phyloP scores from a whole-genome alignment of 30 jellyfish, hydroid and myxozoan species.

The Sanderia malayensis region DNA sequence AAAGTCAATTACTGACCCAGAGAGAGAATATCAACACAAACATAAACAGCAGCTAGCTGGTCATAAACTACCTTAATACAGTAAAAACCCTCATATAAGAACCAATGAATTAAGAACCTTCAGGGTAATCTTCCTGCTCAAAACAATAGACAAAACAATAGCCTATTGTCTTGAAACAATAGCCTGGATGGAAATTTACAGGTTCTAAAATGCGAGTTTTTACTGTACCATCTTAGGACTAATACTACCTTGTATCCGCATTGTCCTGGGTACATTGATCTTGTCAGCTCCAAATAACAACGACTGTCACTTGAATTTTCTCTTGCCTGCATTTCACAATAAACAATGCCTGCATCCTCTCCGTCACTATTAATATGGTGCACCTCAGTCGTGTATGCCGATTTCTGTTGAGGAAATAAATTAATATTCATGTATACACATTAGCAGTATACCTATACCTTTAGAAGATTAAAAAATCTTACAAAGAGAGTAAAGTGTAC shows the following conservation, averaged over 20 bases:
- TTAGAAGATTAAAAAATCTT: no score
- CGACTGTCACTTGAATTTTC: conserved; percentile 90
- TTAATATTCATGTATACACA: no score
- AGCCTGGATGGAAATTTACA: no score
- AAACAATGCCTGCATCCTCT: conserved; percentile 99
- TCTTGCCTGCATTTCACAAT: conserved; percentile 99
- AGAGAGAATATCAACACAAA: background rate
- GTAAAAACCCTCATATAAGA: no score
- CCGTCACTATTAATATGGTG: conserved; percentile 98
- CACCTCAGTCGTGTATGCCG: conserved; percentile 92
- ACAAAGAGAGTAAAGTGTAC: no score
- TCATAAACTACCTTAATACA: no score
- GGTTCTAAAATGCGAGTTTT: background rate
- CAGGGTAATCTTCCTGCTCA: no score
- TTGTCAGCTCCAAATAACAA: conserved; percentile 66
- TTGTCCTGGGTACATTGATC: conserved; percentile 95
- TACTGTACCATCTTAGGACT: background rate
- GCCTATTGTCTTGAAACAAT: no score
- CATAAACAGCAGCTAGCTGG: no score
- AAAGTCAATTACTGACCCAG: background rate
- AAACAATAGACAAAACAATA: no score
- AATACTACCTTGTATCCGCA: conserved; percentile 90
- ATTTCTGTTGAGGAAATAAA: conserved; percentile 61
- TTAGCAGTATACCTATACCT: no score
- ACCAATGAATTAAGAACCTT: no score